phyloP scores from a whole-genome alignment of 2,888 invertebrate genomes.

The Drosophila bunnanda region DNA sequence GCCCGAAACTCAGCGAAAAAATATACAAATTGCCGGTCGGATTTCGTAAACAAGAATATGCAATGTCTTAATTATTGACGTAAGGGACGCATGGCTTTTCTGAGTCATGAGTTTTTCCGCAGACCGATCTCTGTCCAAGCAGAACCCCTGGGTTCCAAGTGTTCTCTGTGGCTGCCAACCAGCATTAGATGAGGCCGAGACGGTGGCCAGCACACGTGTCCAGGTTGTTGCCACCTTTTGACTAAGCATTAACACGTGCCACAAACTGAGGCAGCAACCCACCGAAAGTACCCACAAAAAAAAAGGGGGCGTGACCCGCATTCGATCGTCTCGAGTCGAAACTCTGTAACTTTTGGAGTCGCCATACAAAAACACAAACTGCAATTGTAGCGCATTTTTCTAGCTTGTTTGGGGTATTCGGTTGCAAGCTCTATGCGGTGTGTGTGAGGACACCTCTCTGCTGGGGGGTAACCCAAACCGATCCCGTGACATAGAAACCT shows the following conservation, averaged over 20 bases:
- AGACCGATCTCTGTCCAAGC: constrained; percentile 13
- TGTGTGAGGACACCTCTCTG: constrained; percentile 32
- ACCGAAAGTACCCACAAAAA: constrained; percentile 9
- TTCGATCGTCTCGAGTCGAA: constrained; percentile 24
- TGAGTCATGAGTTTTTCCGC: constrained; percentile 64
- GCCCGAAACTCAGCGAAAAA: constrained; percentile 43
- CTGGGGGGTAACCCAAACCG: constrained; percentile 59
- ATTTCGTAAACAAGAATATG: constrained; percentile 73
- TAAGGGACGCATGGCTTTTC: constrained; percentile 36
- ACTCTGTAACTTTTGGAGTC: constrained; percentile 7
- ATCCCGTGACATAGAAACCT: constrained; percentile 70
- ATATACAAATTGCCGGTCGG: constrained; percentile 46
- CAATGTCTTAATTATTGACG: constrained; percentile 59
- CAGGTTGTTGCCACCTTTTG: constrained; percentile 38
- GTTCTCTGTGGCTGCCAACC: constrained; percentile 30
- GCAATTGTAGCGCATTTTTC: constrained; percentile 73
- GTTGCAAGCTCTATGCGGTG: constrained; percentile 55
- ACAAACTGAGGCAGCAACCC: constrained; percentile 42
- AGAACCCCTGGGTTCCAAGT: constrained; percentile 4
- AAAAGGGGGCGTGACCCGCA: constrained; percentile 68
- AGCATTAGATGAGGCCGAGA: constrained; percentile 36
- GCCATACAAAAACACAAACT: constrained; percentile 54
- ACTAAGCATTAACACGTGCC: constrained; percentile 57
- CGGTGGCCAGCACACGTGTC: constrained; percentile 57
- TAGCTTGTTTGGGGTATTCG: constrained; percentile 70